Evolutionary conservation across 2,797 vertebrate species (phyloP).

Genomic region (Parotocinclus haroldoi): DNA sequence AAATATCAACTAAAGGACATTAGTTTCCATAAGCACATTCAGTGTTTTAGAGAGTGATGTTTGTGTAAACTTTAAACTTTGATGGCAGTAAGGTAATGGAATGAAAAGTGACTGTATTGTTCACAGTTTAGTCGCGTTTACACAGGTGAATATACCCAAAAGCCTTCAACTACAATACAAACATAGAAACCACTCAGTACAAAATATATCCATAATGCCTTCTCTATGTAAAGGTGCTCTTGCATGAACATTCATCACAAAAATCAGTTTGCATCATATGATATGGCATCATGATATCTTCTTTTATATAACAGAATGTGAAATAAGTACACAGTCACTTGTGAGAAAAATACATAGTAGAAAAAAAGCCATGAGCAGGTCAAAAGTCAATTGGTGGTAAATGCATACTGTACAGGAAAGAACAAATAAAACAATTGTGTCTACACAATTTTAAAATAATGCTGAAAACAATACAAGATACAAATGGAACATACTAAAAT

Average conservation of each 20-base stretch:
- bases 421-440: conserved; percentile 16
- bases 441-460: background rate
- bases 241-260: conserved; percentile 11
- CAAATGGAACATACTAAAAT: conserved; percentile 1
- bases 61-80: conserved; percentile 2
- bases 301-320: conserved; percentile 65
- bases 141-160: background rate
- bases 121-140: background rate
- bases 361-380: conserved; percentile 2
- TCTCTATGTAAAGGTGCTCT: conserved; percentile 9
- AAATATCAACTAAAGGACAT: no score
- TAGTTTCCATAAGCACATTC: no score
- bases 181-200: background rate
- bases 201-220: conserved; percentile 6
- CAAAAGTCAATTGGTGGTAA: conserved; percentile 2
- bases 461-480: background rate
- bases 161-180: background rate
- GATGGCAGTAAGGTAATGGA: background rate
- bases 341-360: conserved; percentile 22
- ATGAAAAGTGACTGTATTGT: background rate
- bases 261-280: conserved; percentile 62
- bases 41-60: background rate
- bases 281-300: conserved; percentile 73
- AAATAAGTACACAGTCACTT: conserved; percentile 67
- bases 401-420: conserved; percentile 14